Evolutionary conservation across 1,140 invertebrate genomes (phyloP).

Genomic region (Drosophila tropicalis): DNA sequence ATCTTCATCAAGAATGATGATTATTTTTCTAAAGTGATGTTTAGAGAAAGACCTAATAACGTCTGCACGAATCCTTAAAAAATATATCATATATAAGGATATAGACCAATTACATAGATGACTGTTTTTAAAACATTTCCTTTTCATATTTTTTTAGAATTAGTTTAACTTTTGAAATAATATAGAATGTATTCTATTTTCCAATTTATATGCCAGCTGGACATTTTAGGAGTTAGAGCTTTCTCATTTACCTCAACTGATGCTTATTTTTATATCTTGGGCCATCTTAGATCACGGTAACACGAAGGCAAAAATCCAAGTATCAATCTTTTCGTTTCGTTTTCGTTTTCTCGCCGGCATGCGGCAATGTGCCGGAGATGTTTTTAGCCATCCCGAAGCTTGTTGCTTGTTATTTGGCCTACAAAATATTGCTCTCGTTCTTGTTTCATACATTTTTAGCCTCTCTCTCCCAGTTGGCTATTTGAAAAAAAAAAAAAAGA

Average conservation of each 20-base stretch:
- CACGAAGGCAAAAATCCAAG: constrained; percentile 36
- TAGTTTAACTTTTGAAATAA: too few relatives aligned
- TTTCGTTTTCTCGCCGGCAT: constrained; percentile 51
- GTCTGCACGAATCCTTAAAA: too few relatives aligned
- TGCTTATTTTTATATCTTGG: not conserved
- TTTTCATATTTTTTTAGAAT: too few relatives aligned
- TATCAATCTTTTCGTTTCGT: constrained; percentile 19
- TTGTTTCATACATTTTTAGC: constrained; percentile 15
- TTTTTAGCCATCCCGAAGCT: constrained; percentile 51
- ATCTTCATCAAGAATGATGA: too few relatives aligned
- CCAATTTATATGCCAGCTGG: too few relatives aligned
- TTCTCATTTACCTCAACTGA: not conserved
- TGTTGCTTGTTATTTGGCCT: constrained; percentile 61
- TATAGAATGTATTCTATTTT: too few relatives aligned
- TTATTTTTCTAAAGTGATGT: too few relatives aligned
- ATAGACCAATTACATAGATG: too few relatives aligned
- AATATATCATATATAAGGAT: too few relatives aligned
- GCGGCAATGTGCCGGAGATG: constrained; percentile 23
- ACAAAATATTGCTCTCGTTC: constrained; percentile 26
- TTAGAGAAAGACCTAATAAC: too few relatives aligned
- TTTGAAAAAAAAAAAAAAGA: constrained; percentile 24
- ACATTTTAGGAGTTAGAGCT: too few relatives aligned
- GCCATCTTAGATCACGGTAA: constrained; percentile 31
- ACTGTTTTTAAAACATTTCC: too few relatives aligned
- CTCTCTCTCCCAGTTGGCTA: constrained; percentile 36